A percentile compares a stretch with the other conserved stretches of the same genome.
Conservation (phyloP, 2,113 vertebrate genomes). For the Bujurquina vittata region DNA sequence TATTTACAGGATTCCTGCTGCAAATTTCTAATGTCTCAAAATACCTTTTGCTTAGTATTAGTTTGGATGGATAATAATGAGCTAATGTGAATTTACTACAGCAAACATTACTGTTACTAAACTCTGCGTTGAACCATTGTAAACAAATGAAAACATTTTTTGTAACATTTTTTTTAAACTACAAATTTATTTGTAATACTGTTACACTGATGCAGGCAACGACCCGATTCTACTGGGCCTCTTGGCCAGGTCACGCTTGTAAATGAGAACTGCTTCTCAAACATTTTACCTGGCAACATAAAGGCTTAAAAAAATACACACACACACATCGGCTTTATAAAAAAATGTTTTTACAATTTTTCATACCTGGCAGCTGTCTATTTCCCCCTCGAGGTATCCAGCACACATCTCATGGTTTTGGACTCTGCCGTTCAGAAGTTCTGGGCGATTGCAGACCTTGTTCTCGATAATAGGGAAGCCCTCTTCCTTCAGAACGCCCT, state of each 20-base stretch:
- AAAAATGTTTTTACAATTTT: too few species aligned
- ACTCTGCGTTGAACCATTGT: not conserved
- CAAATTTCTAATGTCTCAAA: not conserved
- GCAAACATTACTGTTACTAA: not conserved
- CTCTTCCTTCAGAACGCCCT: constrained; percentile 87
- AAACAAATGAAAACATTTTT: not conserved
- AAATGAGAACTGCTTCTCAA: too few species aligned
- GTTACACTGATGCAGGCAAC: too few species aligned
- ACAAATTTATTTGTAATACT: too few species aligned
- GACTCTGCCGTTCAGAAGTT: constrained; percentile 85
- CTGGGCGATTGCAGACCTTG: constrained; percentile 89
- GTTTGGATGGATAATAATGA: not conserved
- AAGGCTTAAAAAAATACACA: too few species aligned
- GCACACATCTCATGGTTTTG: constrained; percentile 87
- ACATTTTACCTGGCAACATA: too few species aligned
- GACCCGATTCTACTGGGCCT: too few species aligned
- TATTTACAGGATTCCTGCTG: too few species aligned
- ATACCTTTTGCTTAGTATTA: not conserved
- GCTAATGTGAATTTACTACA: not conserved
- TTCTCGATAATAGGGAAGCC: constrained; percentile 95
- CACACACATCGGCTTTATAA: too few species aligned
- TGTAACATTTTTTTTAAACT: not conserved
- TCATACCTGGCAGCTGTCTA: constrained; percentile 93
- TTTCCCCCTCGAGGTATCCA: constrained; percentile 87
- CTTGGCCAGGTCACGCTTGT: too few species aligned